Evolutionary conservation across 2,797 vertebrate species (phyloP).

Genomic region (Sebastes cheni): DNA sequence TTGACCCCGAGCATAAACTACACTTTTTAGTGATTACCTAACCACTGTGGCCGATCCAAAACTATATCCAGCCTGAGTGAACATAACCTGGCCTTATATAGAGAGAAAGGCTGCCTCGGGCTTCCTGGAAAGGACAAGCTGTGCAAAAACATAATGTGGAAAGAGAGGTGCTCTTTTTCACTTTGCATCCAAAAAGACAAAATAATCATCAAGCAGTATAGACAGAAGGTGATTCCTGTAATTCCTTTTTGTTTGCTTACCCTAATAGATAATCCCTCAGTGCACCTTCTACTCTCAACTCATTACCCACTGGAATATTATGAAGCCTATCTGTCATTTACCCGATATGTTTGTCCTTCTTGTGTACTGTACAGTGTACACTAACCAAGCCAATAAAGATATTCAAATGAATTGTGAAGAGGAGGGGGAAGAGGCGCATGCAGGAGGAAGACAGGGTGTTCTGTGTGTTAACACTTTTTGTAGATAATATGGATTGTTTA

Average conservation of each 20-base stretch:
- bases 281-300: slow-evolving; percentile 4
- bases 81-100: slow-evolving; percentile 70
- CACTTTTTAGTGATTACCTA: slow-evolving; percentile 62
- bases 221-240: neutral
- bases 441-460: neutral
- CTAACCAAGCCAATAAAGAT: slow-evolving; percentile 27
- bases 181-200: neutral
- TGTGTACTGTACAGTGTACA: slow-evolving; percentile 38
- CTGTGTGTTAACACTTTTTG: slow-evolving; percentile 10
- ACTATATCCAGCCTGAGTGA: slow-evolving; percentile 47
- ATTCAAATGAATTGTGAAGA: neutral
- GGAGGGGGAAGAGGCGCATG: too few species aligned
- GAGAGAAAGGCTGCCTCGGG: slow-evolving; percentile 44
- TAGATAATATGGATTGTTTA: slow-evolving; percentile 51
- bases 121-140: slow-evolving; percentile 20
- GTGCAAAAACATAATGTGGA: slow-evolving; percentile 12
- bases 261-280: slow-evolving; percentile 21
- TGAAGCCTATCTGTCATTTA: neutral
- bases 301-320: slow-evolving; percentile 27
- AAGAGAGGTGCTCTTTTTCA: slow-evolving; percentile 16
- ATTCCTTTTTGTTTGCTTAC: slow-evolving; percentile 38
- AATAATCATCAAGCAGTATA: neutral
- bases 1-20: slow-evolving; percentile 43
- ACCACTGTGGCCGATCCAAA: slow-evolving; percentile 63
- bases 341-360: slow-evolving; percentile 35